Percentiles rank a stretch among this genome's conserved stretches.
phyloP scores from a whole-genome alignment of 1,140 invertebrate genomes.

The Zaprionus capensis region DNA sequence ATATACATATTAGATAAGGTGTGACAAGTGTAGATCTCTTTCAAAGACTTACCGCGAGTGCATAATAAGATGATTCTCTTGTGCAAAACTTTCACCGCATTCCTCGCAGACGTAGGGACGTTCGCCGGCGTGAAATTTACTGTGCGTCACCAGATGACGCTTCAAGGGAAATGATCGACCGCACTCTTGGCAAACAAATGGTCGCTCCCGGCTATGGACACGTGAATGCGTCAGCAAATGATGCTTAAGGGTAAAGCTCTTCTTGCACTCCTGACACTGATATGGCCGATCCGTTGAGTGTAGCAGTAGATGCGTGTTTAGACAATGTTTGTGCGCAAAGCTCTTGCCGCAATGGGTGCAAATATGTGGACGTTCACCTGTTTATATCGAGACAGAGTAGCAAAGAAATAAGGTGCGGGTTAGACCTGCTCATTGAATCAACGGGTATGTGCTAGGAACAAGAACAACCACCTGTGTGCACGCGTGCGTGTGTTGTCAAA shows the following conservation, averaged over 20 bases:
- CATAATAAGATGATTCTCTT: constrained; percentile 92
- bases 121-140: constrained; percentile 94
- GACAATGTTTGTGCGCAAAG: constrained; percentile 93
- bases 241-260: constrained; percentile 93
- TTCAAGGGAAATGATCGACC: constrained; percentile 92
- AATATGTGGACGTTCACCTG: constrained; percentile 91
- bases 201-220: constrained; percentile 90
- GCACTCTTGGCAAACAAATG: constrained; percentile 92
- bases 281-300: constrained; percentile 93
- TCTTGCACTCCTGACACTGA: constrained; percentile 93
- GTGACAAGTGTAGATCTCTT: not conserved
- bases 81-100: constrained; percentile 94
- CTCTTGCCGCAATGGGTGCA: constrained; percentile 94
- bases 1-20: not conserved
- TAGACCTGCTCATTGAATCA: constrained; percentile 56
- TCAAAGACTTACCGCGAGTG: constrained; percentile 86
- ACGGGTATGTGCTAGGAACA: constrained; percentile 66
- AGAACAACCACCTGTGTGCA: constrained; percentile 88
- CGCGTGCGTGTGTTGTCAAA: constrained; percentile 91
- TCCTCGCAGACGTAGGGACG: constrained; percentile 93
- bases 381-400: constrained; percentile 21
- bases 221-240: constrained; percentile 91
- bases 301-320: constrained; percentile 91
- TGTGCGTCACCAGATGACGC: constrained; percentile 92
- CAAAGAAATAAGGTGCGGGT: constrained; percentile 17